A percentile compares a stretch with the other conserved stretches of the same genome.
Conservation (phyloP, 2,113 vertebrate species). For the Dasyornis broadbenti region DNA sequence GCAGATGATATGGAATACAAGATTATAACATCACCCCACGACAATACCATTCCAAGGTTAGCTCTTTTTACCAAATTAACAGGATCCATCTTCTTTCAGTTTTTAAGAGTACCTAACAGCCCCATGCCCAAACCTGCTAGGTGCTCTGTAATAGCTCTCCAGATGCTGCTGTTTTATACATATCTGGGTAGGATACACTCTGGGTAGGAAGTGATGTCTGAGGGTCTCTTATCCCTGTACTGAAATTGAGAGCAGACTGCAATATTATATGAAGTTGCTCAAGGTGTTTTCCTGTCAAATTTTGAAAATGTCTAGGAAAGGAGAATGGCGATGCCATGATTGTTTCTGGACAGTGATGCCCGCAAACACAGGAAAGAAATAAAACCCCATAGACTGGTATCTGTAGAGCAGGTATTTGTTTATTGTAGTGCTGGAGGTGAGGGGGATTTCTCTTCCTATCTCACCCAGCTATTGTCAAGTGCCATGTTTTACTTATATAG, state of each 20-base stretch:
- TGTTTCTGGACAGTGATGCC: not conserved
- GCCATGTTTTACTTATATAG: no score
- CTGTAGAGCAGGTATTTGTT: no score
- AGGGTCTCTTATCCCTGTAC: not conserved
- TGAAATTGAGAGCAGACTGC: not conserved
- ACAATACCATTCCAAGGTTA: not conserved
- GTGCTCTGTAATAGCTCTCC: not conserved
- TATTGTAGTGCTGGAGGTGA: no score
- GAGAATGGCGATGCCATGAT: not conserved
- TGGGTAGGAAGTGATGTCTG: not conserved
- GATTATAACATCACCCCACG: no score
- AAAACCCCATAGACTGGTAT: no score
- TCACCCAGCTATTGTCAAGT: no score
- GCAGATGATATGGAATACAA: no score
- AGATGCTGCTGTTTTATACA: not conserved
- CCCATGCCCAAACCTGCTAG: accelerated
- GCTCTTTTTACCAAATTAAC: not conserved
- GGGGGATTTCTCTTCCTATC: no score
- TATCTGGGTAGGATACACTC: no score
- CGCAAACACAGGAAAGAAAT: no score
- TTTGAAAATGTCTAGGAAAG: not conserved
- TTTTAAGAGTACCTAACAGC: not conserved
- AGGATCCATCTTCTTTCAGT: not conserved
- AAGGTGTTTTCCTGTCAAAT: not conserved
- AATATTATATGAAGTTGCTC: not conserved